phyloP scores from a whole-genome alignment of 1,140 invertebrate species.

The Artemia franciscana region DNA sequence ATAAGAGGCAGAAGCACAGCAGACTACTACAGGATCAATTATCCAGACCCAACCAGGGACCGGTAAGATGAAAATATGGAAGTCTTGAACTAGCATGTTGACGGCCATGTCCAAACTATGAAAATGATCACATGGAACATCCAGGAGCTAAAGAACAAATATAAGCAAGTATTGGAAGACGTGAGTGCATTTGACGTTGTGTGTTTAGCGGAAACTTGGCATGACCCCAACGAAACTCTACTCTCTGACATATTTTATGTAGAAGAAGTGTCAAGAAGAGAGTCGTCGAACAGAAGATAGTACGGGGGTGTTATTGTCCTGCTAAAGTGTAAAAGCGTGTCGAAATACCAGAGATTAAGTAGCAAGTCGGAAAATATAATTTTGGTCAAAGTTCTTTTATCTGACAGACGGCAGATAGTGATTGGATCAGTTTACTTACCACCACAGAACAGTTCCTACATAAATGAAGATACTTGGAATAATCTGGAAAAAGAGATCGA shows the following conservation, averaged over 20 bases:
- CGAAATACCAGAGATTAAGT: background rate
- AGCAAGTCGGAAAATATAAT: background rate
- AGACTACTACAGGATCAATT: background rate
- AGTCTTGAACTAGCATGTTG: background rate
- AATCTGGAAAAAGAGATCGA: too few species aligned
- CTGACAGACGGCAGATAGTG: background rate
- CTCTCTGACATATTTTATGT: background rate
- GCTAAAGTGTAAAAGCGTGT: background rate
- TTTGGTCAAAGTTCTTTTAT: background rate
- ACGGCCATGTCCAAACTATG: background rate
- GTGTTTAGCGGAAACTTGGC: background rate
- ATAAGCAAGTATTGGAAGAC: background rate
- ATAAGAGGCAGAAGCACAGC: background rate
- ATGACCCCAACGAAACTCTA: background rate
- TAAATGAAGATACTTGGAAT: background rate
- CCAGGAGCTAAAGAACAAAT: background rate
- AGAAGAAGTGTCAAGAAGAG: background rate
- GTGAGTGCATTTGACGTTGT: background rate
- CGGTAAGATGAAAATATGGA: background rate
- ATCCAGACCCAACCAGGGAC: background rate
- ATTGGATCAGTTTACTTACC: background rate
- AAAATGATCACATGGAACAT: background rate
- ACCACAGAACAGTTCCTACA: background rate
- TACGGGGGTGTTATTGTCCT: background rate
- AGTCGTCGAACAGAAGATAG: background rate